Percentiles rank a stretch among this genome's conserved stretches.
phyloP scores from a whole-genome alignment of 2,888 invertebrate species.

The Diarsia rubi region DNA sequence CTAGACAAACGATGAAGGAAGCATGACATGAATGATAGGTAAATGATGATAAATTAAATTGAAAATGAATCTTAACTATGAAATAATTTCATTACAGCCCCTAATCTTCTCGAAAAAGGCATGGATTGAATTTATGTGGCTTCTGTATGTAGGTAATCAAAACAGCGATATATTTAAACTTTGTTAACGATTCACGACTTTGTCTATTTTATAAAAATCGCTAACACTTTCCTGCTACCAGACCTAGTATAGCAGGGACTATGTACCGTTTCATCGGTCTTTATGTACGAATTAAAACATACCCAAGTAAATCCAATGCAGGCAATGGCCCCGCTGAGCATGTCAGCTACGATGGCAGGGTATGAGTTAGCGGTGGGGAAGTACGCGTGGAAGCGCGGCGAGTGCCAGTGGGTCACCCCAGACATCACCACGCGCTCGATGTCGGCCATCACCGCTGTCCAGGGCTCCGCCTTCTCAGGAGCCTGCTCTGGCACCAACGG shows the following conservation, averaged over 20 bases:
- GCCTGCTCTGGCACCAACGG: constrained; percentile 96
- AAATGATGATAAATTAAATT: too few relatives aligned
- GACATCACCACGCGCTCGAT: constrained; percentile 99
- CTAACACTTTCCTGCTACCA: background rate
- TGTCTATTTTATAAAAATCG: background rate
- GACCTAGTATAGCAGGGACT: background rate
- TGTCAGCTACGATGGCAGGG: constrained; percentile 98
- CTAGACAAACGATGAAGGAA: background rate
- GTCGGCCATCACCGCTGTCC: constrained; percentile 98
- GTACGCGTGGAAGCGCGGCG: constrained; percentile 98
- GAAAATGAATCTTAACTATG: background rate
- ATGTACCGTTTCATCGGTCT: background rate
- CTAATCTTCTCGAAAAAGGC: background rate
- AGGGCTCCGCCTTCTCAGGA: constrained; percentile 96
- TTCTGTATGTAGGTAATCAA: background rate
- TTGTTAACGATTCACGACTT: background rate
- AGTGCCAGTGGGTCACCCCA: constrained; percentile 99
- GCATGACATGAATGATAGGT: too few relatives aligned
- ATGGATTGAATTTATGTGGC: background rate
- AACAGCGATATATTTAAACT: background rate
- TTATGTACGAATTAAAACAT: constrained; percentile 65
- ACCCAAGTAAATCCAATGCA: constrained; percentile 99
- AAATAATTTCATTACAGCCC: background rate
- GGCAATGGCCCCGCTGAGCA: constrained; percentile 98
- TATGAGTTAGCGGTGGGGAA: constrained; percentile 98